These are phyloP conservation scores for Misgurnus anguillicaudatus DNA, from an alignment of 2,113 vertebrate genomes.

Conservation along the genomic window DNA sequence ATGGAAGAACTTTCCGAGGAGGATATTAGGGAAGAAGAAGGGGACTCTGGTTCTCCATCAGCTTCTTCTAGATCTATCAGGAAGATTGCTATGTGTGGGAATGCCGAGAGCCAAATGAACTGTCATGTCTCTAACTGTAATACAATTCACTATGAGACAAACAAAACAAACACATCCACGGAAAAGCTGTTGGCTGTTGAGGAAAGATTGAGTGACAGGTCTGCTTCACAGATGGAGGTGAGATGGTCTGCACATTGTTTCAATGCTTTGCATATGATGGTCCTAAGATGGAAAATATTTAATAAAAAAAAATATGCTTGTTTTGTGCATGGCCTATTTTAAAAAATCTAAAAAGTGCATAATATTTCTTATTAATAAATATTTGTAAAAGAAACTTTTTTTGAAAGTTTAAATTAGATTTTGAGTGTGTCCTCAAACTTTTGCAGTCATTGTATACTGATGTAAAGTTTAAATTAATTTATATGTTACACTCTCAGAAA, in stretches of 20 bases:
- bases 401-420: too few relatives aligned
- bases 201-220: conserved; percentile 26
- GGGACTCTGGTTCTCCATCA: conserved; percentile 54
- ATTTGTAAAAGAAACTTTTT: too few relatives aligned
- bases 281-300: not conserved
- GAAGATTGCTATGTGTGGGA: conserved; percentile 69
- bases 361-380: too few relatives aligned
- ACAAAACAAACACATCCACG: not conserved
- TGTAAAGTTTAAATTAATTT: too few relatives aligned
- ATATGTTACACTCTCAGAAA: too few relatives aligned
- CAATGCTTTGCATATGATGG: not conserved
- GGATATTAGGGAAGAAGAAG: conserved; percentile 49
- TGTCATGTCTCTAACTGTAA: not conserved
- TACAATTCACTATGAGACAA: not conserved
- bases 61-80: conserved; percentile 70
- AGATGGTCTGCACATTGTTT: conserved; percentile 5
- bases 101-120: conserved; percentile 10
- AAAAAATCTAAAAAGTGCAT: too few relatives aligned
- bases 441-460: too few relatives aligned
- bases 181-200: conserved; percentile 17
- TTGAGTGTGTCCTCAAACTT: too few relatives aligned
- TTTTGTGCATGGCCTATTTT: too few relatives aligned
- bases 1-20: conserved; percentile 30
- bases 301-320: too few relatives aligned
- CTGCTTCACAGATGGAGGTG: conserved; percentile 26